A percentile compares a stretch with the other conserved stretches of the same genome.
Evolutionary conservation across 1,140 invertebrate species (phyloP).

Genomic region (Octopus sinensis): DNA sequence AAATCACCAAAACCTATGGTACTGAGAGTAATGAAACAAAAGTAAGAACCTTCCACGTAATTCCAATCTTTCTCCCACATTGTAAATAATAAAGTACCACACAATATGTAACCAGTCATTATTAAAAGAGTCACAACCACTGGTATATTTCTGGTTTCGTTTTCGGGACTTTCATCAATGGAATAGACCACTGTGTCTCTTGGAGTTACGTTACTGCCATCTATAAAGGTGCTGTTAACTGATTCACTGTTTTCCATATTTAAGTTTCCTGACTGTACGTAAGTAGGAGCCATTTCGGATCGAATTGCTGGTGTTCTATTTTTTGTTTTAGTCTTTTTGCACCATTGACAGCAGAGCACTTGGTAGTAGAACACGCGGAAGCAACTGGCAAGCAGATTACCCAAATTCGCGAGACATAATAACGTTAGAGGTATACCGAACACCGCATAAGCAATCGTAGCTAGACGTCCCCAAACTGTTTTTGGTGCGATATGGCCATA

Average conservation of each 20-base stretch:
- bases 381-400: constrained; percentile 87
- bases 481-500: constrained; percentile 90
- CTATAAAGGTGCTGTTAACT: not conserved
- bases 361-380: constrained; percentile 70
- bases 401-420: constrained; percentile 84
- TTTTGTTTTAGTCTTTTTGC: not conserved
- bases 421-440: constrained; percentile 93
- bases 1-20: constrained; percentile 85
- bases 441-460: constrained; percentile 90
- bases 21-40: constrained; percentile 76
- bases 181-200: not conserved
- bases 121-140: constrained; percentile 22
- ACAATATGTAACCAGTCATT: constrained; percentile 73
- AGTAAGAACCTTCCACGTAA: constrained; percentile 85
- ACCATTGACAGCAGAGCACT: constrained; percentile 10
- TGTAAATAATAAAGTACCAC: constrained; percentile 81
- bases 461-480: constrained; percentile 82
- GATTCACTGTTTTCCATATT: not conserved
- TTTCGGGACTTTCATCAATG: constrained; percentile 39
- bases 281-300: not conserved
- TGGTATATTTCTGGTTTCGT: constrained; percentile 8
- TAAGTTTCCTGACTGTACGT: not conserved
- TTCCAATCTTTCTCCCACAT: constrained; percentile 73
- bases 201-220: not conserved
- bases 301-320: not conserved